Conservation (phyloP, 2,797 vertebrate genomes). For the Rhodeus uyekii region DNA sequence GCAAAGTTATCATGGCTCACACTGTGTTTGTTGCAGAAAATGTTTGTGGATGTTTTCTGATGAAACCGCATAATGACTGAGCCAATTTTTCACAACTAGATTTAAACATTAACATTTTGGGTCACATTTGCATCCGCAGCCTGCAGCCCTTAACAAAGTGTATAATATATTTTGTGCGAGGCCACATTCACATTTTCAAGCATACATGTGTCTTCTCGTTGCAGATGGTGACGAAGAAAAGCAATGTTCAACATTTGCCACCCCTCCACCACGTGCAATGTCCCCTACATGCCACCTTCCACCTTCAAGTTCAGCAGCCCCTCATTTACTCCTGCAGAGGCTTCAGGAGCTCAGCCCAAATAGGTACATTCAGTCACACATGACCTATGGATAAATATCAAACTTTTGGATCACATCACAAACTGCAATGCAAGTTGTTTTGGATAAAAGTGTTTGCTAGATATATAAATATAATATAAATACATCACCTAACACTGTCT, state of each 20-base stretch:
- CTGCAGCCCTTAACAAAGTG: background rate
- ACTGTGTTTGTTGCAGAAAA: background rate
- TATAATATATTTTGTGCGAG: background rate
- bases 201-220: slow-evolving; percentile 25
- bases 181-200: background rate
- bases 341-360: slow-evolving; percentile 74
- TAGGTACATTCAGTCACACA: slow-evolving; percentile 61
- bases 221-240: slow-evolving; percentile 80
- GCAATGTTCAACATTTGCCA: slow-evolving; percentile 48
- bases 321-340: slow-evolving; percentile 72
- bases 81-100: background rate
- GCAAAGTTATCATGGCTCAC: background rate
- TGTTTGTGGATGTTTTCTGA: background rate
- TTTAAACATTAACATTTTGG: background rate
- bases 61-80: background rate
- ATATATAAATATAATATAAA: no score
- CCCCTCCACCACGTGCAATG: slow-evolving; percentile 50
- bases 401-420: background rate
- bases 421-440: no score
- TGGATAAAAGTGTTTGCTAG: no score
- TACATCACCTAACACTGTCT: background rate
- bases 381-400: background rate
- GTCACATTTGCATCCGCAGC: no score
- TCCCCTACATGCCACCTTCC: slow-evolving; percentile 55
- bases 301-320: slow-evolving; percentile 55